Conservation (phyloP, 92 coral and sea anemone genomes). For the Porites evermanni region DNA sequence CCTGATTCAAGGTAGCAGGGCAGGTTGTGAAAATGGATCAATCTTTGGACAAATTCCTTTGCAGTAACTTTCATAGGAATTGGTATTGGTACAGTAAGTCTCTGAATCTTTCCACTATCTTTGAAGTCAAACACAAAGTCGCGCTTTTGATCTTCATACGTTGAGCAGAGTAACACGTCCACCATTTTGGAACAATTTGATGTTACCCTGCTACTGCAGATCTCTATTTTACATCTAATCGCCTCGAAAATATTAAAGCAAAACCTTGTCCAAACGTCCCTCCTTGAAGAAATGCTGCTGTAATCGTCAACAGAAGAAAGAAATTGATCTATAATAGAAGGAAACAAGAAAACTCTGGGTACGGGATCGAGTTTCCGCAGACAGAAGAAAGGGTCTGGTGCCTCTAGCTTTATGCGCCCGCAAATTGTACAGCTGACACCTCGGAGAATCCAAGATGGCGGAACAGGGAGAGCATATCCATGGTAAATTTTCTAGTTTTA, state of each 20-base stretch:
- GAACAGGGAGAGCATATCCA: conserved; percentile 65
- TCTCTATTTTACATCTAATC: neutral
- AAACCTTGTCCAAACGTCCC: neutral
- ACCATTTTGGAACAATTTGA: conserved; percentile 51
- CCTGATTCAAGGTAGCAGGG: conserved; percentile 94
- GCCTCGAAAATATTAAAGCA: neutral
- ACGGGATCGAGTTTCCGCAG: no score
- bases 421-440: neutral
- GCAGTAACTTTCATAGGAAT: conserved; percentile 79
- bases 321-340: neutral
- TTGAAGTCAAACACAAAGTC: conserved; percentile 76
- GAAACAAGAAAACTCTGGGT: neutral
- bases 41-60: conserved; percentile 87
- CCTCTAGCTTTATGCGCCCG: conserved; percentile 12
- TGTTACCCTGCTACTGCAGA: neutral
- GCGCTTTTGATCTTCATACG: conserved; percentile 69
- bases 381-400: conserved; percentile 10
- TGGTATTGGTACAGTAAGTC: conserved; percentile 75
- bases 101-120: conserved; percentile 69
- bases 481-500: conserved; percentile 4
- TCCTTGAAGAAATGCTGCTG: neutral
- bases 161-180: conserved; percentile 68
- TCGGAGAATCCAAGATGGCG: conserved; percentile 82
- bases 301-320: no score
- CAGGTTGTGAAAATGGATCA: conserved; percentile 79